Evolutionary conservation across 2,888 invertebrate species (phyloP).

Genomic region (Allygus modestus): DNA sequence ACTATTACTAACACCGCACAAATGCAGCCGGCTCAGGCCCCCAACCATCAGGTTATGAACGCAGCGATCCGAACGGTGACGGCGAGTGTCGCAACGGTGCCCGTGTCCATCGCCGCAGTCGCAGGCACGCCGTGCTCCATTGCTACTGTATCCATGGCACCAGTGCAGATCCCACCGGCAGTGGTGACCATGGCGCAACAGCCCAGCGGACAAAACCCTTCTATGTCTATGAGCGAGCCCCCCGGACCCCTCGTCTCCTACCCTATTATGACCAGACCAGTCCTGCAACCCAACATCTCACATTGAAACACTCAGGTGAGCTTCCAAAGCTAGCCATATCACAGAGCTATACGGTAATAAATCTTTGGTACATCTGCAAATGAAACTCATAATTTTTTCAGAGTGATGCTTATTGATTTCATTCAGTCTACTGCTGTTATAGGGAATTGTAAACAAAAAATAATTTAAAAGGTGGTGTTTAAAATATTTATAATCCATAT

Average conservation of each 20-base stretch:
- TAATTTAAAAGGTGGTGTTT: no score
- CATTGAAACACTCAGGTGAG: constrained; percentile 56
- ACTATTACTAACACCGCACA: constrained; percentile 78
- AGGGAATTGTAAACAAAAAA: no score
- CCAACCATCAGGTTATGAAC: constrained; percentile 75
- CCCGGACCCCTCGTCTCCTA: constrained; percentile 81
- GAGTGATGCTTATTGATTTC: no score
- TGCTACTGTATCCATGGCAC: constrained; percentile 77
- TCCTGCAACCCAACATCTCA: constrained; percentile 71
- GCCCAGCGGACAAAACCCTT: constrained; percentile 72
- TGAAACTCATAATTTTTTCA: no score
- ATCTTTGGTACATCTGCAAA: no score
- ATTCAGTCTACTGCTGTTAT: no score
- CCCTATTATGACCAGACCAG: constrained; percentile 82
- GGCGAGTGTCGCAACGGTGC: constrained; percentile 80
- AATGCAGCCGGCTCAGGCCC: constrained; percentile 75
- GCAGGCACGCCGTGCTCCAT: constrained; percentile 79
- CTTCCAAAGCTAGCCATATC: neutral
- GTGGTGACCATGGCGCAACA: constrained; percentile 80
- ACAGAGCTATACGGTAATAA: no score
- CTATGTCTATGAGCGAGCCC: constrained; percentile 77
- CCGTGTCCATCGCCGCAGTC: constrained; percentile 80
- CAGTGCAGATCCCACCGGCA: constrained; percentile 78
- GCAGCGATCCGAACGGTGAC: constrained; percentile 78
- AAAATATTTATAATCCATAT: no score